Evolutionary conservation across 2,888 invertebrate genomes (phyloP).

Genomic region (Chaetoderma sp.): DNA sequence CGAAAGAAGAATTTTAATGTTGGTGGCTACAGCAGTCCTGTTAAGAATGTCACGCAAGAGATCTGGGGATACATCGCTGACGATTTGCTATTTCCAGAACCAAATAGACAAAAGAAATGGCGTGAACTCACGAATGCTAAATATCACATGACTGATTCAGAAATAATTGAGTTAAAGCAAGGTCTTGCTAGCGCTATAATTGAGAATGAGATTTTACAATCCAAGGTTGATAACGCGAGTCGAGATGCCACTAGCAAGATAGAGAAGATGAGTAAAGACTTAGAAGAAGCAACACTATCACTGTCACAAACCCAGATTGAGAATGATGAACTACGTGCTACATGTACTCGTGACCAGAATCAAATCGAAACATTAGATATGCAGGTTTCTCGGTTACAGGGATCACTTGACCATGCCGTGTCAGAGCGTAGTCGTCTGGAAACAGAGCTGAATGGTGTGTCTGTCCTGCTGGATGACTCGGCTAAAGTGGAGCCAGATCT

Average conservation of each 20-base stretch:
- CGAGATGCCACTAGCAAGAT: conserved; percentile 55
- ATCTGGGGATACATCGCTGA: conserved; percentile 48
- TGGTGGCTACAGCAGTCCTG: conserved; percentile 54
- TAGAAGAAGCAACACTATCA: conserved; percentile 43
- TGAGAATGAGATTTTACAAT: conserved; percentile 58
- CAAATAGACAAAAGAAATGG: conserved; percentile 42
- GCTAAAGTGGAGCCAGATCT: too few relatives aligned
- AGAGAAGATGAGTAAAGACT: conserved; percentile 51
- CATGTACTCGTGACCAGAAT: background rate
- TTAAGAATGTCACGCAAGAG: conserved; percentile 52
- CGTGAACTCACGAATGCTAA: conserved; percentile 15
- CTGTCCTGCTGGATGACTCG: background rate
- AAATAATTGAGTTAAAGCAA: conserved; percentile 56
- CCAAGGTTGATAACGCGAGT: conserved; percentile 55
- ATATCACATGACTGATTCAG: conserved; percentile 41
- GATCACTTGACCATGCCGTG: background rate
- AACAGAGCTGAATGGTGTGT: background rate
- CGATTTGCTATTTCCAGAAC: conserved; percentile 40
- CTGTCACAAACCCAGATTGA: background rate
- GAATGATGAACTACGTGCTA: conserved; percentile 1
- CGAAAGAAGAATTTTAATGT: background rate
- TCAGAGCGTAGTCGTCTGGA: background rate
- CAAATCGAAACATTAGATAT: background rate
- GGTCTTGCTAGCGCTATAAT: conserved; percentile 56
- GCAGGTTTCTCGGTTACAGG: background rate